phyloP scores from a whole-genome alignment of 2,888 invertebrate species.

The Drosophila aldrichi region DNA sequence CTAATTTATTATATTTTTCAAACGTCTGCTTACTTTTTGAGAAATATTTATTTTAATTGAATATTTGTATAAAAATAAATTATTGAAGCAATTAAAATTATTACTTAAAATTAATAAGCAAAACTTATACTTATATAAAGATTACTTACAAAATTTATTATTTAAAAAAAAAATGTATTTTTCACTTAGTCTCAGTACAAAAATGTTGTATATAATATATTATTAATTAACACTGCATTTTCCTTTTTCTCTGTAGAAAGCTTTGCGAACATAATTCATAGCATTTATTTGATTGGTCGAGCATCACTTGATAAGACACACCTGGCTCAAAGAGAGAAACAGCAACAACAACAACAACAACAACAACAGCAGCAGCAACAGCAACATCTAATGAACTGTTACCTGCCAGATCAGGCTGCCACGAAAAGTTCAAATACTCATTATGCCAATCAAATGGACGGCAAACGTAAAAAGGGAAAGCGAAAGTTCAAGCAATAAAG shows the following conservation, averaged over 20 bases:
- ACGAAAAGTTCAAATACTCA: constrained; percentile 62
- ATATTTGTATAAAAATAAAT: no score
- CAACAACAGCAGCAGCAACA: not conserved
- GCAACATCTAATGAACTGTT: constrained; percentile 42
- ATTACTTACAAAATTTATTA: no score
- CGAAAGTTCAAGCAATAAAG: constrained; percentile 67
- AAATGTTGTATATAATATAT: not conserved
- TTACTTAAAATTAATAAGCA: no score
- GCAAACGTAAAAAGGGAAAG: constrained; percentile 69
- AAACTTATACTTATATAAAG: no score
- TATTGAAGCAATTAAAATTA: no score
- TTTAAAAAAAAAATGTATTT: not conserved
- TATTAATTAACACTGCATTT: not conserved
- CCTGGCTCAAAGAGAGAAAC: constrained; percentile 17
- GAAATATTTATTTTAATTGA: no score
- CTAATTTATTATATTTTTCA: no score
- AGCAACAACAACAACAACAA: constrained; percentile 10
- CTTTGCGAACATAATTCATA: constrained; percentile 30
- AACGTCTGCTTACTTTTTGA: no score
- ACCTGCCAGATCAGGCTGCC: constrained; percentile 47
- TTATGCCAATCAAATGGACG: constrained; percentile 60
- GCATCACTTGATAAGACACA: constrained; percentile 34
- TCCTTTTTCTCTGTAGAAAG: constrained; percentile 32
- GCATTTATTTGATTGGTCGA: constrained; percentile 18
- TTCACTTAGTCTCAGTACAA: not conserved